Percentiles rank a stretch among this genome's conserved stretches.
These are phyloP conservation scores for Lymantria monacha DNA, from an alignment of 2,888 invertebrate species.

Conservation along the genomic window DNA sequence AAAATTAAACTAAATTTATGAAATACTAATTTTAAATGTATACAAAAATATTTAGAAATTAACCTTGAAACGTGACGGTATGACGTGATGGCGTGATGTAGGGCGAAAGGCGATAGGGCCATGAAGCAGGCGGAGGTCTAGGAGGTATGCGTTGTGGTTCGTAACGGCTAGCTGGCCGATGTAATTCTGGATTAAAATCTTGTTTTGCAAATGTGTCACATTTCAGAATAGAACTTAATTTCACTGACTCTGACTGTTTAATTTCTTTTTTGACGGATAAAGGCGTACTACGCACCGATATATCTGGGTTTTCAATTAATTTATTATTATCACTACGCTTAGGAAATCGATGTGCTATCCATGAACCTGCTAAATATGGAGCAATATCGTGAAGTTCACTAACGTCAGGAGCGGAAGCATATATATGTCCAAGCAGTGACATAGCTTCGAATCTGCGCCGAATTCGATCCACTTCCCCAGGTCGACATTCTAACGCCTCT, in stretches of 20 bases:
- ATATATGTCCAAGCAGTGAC: constrained; percentile 89
- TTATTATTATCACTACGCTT: constrained; percentile 86
- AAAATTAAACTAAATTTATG: constrained; percentile 56
- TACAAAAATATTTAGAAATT: constrained; percentile 37
- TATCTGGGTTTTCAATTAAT: constrained; percentile 76
- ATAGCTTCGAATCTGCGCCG: constrained; percentile 87
- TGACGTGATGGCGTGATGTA: constrained; percentile 83
- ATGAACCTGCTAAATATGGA: constrained; percentile 89
- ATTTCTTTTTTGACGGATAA: constrained; percentile 71
- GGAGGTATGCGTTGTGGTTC: constrained; percentile 85
- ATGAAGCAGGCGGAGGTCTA: constrained; percentile 72
- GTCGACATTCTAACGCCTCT: constrained; percentile 76
- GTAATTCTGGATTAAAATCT: constrained; percentile 88
- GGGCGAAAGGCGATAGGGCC: constrained; percentile 69
- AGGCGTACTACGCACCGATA: constrained; percentile 49
- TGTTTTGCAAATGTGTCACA: constrained; percentile 83
- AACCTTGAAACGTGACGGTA: constrained; percentile 90
- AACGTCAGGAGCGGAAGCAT: constrained; percentile 90
- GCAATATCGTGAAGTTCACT: constrained; percentile 89
- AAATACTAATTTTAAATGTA: constrained; percentile 16
- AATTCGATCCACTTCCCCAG: constrained; percentile 88
- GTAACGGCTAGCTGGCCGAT: constrained; percentile 89
- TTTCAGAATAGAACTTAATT: constrained; percentile 74
- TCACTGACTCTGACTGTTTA: constrained; percentile 69
- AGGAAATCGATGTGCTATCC: constrained; percentile 91